These are phyloP conservation scores for Glaucidium brasilianum DNA, from an alignment of 2,113 vertebrate species.

Conservation along the genomic window DNA sequence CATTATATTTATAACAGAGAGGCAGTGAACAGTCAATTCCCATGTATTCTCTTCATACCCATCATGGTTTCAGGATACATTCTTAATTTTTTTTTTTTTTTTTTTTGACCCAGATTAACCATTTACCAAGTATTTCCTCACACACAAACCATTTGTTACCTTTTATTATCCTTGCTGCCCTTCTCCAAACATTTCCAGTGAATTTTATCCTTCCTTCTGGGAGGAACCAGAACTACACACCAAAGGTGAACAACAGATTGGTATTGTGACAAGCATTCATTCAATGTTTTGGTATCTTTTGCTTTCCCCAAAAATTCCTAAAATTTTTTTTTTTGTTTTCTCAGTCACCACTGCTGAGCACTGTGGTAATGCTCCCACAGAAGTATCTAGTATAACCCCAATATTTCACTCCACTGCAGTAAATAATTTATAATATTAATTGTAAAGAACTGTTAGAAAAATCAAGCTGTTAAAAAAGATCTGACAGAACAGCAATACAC, in stretches of 20 bases:
- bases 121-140: neutral
- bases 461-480: neutral
- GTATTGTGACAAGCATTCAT: neutral
- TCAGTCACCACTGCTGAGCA: neutral
- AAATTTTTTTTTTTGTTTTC: neutral
- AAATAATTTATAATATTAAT: neutral
- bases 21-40: neutral
- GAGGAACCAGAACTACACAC: neutral
- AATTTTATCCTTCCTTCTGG: neutral
- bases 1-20: neutral
- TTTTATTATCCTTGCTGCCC: neutral
- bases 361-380: neutral
- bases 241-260: neutral
- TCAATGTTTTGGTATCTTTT: neutral
- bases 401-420: neutral
- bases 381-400: neutral
- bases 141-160: neutral
- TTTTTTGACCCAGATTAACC: accelerated
- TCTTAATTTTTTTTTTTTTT: neutral
- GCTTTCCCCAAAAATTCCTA: neutral
- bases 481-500: neutral
- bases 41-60: neutral
- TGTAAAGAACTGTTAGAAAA: neutral
- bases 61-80: neutral
- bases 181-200: neutral